Evolutionary conservation across 2,888 invertebrate species (phyloP).

Genomic region (Eremobia ochroleuca): DNA sequence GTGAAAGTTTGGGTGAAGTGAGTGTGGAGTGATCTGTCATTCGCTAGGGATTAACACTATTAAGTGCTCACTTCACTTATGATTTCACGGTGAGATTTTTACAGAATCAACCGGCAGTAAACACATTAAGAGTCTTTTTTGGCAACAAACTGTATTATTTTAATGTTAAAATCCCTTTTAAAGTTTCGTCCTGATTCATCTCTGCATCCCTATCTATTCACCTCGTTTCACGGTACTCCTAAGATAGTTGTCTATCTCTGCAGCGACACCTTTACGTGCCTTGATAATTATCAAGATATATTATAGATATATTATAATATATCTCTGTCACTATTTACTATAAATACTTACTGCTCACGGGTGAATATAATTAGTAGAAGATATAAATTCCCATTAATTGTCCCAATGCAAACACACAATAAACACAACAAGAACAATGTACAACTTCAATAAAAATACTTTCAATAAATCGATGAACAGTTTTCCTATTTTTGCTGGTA

Average conservation of each 20-base stretch:
- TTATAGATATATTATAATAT: no score
- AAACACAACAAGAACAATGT: conserved; percentile 26
- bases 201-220: neutral
- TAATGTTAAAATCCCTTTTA: neutral
- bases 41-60: no score
- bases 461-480: neutral
- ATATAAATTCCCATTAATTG: conserved; percentile 18
- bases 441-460: neutral
- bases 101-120: no score
- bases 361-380: conserved; percentile 17
- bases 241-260: neutral
- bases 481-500: neutral
- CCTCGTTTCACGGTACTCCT: neutral
- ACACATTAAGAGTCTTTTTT: no score
- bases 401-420: conserved; percentile 6
- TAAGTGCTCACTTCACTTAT: no score
- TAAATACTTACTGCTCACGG: conserved; percentile 49
- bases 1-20: no score
- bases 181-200: neutral
- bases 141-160: no score
- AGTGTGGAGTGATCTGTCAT: no score
- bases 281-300: no score
- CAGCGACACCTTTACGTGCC: conserved; percentile 10
- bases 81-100: no score
- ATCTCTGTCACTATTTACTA: neutral